Evolutionary conservation across 2,113 vertebrate species (phyloP).

Genomic region (Eptesicus fuscus): DNA sequence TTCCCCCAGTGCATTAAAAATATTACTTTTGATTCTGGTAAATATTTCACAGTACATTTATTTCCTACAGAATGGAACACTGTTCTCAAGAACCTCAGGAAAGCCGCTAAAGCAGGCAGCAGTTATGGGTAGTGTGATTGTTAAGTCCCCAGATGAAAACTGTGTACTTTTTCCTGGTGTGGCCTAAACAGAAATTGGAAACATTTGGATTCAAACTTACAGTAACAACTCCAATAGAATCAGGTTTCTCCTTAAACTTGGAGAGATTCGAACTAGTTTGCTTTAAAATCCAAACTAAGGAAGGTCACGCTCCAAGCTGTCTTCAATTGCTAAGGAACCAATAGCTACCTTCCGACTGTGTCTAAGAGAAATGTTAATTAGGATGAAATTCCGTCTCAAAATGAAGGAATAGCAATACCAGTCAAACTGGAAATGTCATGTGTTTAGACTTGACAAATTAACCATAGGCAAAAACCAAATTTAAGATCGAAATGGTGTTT

Average conservation of each 20-base stretch:
- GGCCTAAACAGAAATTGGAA: constrained; percentile 61
- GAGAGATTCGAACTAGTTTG: constrained; percentile 33
- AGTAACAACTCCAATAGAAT: constrained; percentile 49
- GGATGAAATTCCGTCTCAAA: background rate
- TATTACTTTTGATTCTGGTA: constrained; percentile 19
- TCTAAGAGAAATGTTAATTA: constrained; percentile 28
- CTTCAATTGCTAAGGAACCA: constrained; percentile 34
- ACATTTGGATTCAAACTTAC: constrained; percentile 45
- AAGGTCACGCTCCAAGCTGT: constrained; percentile 48
- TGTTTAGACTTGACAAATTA: constrained; percentile 32
- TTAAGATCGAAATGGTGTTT: constrained; percentile 19
- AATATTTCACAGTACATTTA: background rate
- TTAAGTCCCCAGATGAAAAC: background rate
- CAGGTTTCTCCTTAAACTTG: constrained; percentile 57
- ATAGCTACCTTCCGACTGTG: constrained; percentile 48
- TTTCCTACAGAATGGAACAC: background rate
- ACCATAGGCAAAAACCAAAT: background rate
- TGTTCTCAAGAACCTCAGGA: background rate
- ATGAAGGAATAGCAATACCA: background rate
- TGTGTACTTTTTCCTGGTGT: constrained; percentile 9
- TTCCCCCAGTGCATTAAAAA: constrained; percentile 11
- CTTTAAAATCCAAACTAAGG: constrained; percentile 52
- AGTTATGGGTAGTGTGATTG: constrained; percentile 34
- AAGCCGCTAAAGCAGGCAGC: background rate
- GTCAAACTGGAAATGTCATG: background rate